These are phyloP conservation scores for Spilarctia lutea DNA, from an alignment of 2,888 invertebrate genomes.

Conservation along the genomic window DNA sequence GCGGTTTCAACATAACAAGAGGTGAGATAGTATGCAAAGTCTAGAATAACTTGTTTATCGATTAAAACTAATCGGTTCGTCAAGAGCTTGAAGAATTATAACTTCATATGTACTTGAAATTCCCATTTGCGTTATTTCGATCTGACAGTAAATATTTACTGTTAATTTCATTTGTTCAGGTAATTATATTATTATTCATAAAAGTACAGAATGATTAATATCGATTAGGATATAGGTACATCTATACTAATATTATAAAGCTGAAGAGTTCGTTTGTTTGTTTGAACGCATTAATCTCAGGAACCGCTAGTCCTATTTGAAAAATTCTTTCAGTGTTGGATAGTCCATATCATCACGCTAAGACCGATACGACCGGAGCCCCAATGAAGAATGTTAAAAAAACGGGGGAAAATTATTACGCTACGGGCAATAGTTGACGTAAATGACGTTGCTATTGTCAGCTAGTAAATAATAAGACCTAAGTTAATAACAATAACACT, in stretches of 20 bases:
- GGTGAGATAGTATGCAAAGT: constrained; percentile 24
- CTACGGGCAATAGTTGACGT: no score
- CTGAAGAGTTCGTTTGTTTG: no score
- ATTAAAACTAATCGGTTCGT: constrained; percentile 17
- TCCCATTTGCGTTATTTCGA: not conserved
- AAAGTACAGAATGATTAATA: not conserved
- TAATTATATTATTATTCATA: not conserved
- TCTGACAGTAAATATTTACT: not conserved
- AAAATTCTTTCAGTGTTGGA: no score
- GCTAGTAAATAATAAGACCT: not conserved
- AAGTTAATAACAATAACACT: not conserved
- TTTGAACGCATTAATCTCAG: no score
- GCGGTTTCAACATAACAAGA: constrained; percentile 28
- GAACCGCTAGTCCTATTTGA: no score
- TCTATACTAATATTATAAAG: no score
- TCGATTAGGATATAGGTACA: not conserved
- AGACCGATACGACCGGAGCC: no score
- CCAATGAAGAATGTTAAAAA: no score
- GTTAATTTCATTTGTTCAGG: not conserved
- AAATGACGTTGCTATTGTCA: no score
- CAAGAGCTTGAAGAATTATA: constrained; percentile 2
- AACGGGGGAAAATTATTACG: no score
- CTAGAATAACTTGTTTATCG: constrained; percentile 17
- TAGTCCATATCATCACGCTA: no score
- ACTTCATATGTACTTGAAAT: not conserved